Base-by-base conservation (phyloP, 2,797 vertebrate species). In the Sebastolobus altivelis region DNA sequence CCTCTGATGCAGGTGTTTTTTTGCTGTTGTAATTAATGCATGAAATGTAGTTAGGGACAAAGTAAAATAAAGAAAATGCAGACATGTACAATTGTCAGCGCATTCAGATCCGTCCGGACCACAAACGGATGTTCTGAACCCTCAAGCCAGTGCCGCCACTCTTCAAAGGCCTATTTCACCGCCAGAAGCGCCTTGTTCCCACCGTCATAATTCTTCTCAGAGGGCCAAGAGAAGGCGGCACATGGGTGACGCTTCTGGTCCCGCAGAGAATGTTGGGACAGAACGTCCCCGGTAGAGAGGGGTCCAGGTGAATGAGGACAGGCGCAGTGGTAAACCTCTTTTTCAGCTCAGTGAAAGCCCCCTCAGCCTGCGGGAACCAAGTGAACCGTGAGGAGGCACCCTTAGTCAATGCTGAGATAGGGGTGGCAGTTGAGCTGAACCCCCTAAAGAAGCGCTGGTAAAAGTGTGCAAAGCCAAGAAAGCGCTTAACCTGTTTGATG, bases 281-380 rank as follows among this genome's bases (percentile, higher is more conserved):
- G 46, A 52, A n/a, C 46, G 20, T 1, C 46, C 46, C 46, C 46
- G 1, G 7, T 20, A 52, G 46, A 52, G 18, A 20, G 46, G 18
- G 46, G 46, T 52, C 8, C 7, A 16, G 46, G 46, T 49, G 46
- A 49, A 49, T 49, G 46, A 7, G 8, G 46, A 49, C 1, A 0
- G 46, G 18, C 0, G 16, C 43, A 18, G 43, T 46, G 43, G 43
- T 46, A 46, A 46, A 46, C 43, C 43, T 46, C 16, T 46, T 46
- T 46, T 46, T 46, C 16, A 0, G 43, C 43, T 18, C 6, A 46
- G 16, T 46, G 43, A 46, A 46, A 46, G 0, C 43, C 0, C 6
- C 43, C 43, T 46, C 43, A 46, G 43, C 43, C 46, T 49, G 46
- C 46, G 0, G 46, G 46, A 49, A 49, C 18, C 8, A 0, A 49